Conservation (phyloP, 2,888 invertebrate genomes). For the Phragmatobia fuliginosa region DNA sequence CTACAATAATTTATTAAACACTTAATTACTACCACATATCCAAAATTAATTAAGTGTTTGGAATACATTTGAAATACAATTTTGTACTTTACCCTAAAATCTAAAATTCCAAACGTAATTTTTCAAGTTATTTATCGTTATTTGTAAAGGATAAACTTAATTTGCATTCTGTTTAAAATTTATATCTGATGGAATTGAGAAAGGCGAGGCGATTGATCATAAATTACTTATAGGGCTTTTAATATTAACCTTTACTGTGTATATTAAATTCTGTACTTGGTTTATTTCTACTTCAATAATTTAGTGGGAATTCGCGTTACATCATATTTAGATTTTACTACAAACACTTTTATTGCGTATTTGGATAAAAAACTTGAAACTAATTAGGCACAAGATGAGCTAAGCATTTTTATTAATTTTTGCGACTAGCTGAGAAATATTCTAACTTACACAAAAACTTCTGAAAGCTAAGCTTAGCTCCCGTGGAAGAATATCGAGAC, state of each 20-base stretch:
- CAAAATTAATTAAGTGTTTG: not conserved
- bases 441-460: too few relatives aligned
- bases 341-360: too few relatives aligned
- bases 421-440: too few relatives aligned
- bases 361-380: too few relatives aligned
- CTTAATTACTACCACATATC: too few relatives aligned
- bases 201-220: constrained; percentile 14
- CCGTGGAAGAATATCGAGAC: too few relatives aligned
- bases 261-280: not conserved
- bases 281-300: not conserved
- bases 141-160: constrained; percentile 10
- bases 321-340: not conserved
- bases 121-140: constrained; percentile 15
- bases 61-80: not conserved
- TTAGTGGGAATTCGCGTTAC: not conserved
- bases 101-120: constrained; percentile 14
- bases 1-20: too few relatives aligned
- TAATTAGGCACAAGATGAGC: too few relatives aligned
- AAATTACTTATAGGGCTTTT: constrained; percentile 4
- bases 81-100: not conserved
- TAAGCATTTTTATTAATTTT: too few relatives aligned
- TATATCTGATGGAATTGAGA: not conserved
- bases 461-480: too few relatives aligned
- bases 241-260: not conserved
- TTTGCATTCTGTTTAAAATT: constrained; percentile 10